Evolutionary conservation across 2,888 invertebrate species (phyloP).

Genomic region (Creontiades dilutus): DNA sequence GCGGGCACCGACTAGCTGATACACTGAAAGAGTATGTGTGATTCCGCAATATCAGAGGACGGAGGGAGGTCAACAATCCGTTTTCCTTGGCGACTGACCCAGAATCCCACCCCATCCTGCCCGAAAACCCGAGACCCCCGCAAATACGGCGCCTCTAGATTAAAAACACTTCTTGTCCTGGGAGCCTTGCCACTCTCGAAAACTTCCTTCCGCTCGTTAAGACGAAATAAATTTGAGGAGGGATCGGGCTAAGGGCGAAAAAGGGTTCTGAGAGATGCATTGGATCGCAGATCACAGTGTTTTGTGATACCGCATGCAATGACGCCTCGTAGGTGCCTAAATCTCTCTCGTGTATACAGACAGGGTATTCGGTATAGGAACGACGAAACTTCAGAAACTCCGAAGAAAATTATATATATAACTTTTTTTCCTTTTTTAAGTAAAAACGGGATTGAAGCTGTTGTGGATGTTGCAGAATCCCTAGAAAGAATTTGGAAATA

Average conservation of each 20-base stretch:
- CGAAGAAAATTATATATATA: too few species aligned
- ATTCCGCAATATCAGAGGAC: constrained; percentile 21
- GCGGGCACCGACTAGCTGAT: neutral
- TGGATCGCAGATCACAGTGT: too few species aligned
- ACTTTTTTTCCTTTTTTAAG: too few species aligned
- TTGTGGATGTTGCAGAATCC: too few species aligned
- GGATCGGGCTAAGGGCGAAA: neutral
- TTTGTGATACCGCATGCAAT: too few species aligned
- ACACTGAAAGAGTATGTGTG: neutral
- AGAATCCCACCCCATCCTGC: constrained; percentile 37
- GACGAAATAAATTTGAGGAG: neutral
- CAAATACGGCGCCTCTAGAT: constrained; percentile 17
- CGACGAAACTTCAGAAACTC: too few species aligned
- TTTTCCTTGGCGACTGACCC: constrained; percentile 50
- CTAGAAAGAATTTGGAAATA: too few species aligned
- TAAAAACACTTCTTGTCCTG: neutral
- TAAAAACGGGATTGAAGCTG: too few species aligned
- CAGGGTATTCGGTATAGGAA: too few species aligned
- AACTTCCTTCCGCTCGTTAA: constrained; percentile 27
- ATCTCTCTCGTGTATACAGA: too few species aligned
- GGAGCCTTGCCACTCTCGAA: neutral
- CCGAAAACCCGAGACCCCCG: neutral
- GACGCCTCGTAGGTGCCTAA: too few species aligned
- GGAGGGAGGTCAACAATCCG: constrained; percentile 48
- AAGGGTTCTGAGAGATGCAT: too few species aligned